These are phyloP conservation scores for Bos taurus DNA, from an alignment of 2,113 vertebrate genomes.

Conservation along the genomic window DNA sequence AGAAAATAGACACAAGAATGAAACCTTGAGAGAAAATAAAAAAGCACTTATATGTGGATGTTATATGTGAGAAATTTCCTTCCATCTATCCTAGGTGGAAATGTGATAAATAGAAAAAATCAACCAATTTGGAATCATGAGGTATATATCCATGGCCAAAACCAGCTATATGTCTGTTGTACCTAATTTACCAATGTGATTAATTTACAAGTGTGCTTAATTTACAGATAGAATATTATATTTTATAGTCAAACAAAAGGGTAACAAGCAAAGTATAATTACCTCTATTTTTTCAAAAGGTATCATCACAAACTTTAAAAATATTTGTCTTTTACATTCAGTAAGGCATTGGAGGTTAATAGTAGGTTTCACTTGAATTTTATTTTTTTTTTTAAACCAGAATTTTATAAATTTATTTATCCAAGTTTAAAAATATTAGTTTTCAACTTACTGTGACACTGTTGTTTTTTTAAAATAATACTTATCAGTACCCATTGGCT, in stretches of 20 bases:
- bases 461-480: no score
- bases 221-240: not conserved
- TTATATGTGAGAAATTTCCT: not conserved
- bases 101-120: not conserved
- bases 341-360: not conserved
- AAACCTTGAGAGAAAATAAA: not conserved
- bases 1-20: not conserved
- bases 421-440: no score
- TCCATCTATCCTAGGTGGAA: not conserved
- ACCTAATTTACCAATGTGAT: not conserved
- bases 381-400: no score
- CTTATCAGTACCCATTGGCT: no score
- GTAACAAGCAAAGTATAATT: not conserved
- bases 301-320: not conserved
- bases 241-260: not conserved
- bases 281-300: not conserved
- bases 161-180: not conserved
- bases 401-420: no score
- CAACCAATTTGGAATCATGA: not conserved
- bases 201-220: not conserved
- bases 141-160: not conserved
- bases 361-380: not conserved
- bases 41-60: not conserved
- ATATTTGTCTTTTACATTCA: not conserved
- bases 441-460: no score